phyloP scores from a whole-genome alignment of 2,797 vertebrate genomes.

The Antennarius maculatus region DNA sequence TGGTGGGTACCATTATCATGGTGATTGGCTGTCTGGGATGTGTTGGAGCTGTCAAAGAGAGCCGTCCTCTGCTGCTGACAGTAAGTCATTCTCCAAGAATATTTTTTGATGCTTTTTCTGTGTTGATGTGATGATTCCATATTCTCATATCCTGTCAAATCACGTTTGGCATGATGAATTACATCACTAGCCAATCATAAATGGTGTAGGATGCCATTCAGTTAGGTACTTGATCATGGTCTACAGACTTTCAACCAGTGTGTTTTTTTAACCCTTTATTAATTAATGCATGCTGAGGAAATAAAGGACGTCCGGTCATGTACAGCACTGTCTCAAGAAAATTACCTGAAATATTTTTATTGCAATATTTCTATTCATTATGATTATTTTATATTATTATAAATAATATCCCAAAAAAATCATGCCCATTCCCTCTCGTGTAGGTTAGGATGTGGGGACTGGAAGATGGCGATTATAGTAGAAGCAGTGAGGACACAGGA shows the following conservation, averaged over 20 bases:
- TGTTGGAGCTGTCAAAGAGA: constrained; percentile 96
- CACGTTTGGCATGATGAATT: constrained; percentile 13
- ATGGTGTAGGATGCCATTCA: background rate
- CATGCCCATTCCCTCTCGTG: no score
- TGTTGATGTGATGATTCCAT: constrained; percentile 6
- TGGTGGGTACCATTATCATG: constrained; percentile 93
- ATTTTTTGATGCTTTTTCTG: constrained; percentile 8
- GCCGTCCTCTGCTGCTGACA: constrained; percentile 92
- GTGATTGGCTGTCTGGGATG: constrained; percentile 98
- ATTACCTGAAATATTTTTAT: no score
- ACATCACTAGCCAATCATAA: background rate
- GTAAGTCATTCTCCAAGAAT: constrained; percentile 80
- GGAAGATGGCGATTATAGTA: no score
- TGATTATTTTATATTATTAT: no score
- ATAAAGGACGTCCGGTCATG: background rate
- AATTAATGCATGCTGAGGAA: background rate
- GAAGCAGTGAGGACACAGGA: no score
- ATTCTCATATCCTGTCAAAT: background rate
- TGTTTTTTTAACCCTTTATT: constrained; percentile 2
- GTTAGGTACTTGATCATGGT: background rate
- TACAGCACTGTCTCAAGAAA: no score
- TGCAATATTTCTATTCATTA: no score
- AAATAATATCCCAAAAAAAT: no score
- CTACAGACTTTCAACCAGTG: background rate
- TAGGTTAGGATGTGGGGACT: no score